A percentile compares a stretch with the other conserved stretches of the same genome.
These are phyloP conservation scores for Eurytoma californica DNA, from an alignment of 2,888 invertebrate species.

Conservation along the genomic window DNA sequence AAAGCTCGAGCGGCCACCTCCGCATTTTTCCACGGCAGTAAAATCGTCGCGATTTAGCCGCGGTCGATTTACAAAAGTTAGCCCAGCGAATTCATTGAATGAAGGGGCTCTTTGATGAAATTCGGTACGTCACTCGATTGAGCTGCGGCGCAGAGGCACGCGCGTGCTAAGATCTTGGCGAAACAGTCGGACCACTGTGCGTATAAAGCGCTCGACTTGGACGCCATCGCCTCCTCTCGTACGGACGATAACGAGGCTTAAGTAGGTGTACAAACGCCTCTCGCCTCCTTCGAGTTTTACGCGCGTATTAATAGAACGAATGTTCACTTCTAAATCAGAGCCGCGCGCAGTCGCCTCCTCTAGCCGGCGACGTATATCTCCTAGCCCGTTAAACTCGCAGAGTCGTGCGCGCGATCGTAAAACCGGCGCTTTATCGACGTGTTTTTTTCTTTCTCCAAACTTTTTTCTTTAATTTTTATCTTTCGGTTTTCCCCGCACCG, in stretches of 20 bases:
- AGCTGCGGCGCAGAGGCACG: too few relatives aligned
- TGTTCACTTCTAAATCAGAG: slow-evolving; percentile 52
- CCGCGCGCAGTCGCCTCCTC: neutral
- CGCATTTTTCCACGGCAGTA: too few relatives aligned
- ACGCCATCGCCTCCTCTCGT: neutral
- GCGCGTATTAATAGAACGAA: slow-evolving; percentile 52
- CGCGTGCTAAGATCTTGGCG: too few relatives aligned
- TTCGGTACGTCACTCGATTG: too few relatives aligned
- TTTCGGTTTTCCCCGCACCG: neutral
- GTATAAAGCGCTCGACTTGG: neutral
- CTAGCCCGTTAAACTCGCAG: neutral
- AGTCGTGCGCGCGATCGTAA: neutral
- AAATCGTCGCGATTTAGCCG: too few relatives aligned
- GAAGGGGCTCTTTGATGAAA: neutral
- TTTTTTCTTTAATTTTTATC: neutral
- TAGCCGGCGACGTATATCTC: neutral
- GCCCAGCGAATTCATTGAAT: neutral
- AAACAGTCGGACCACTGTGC: too few relatives aligned
- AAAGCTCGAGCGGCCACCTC: too few relatives aligned
- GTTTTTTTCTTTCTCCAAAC: neutral
- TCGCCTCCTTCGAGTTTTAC: slow-evolving; percentile 28
- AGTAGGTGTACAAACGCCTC: slow-evolving; percentile 50
- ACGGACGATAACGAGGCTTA: slow-evolving; percentile 49
- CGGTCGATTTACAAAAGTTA: neutral
- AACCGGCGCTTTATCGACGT: slow-evolving; percentile 14